phyloP scores from a whole-genome alignment of 2,888 invertebrate genomes.

The Zaprionus bogoriensis region DNA sequence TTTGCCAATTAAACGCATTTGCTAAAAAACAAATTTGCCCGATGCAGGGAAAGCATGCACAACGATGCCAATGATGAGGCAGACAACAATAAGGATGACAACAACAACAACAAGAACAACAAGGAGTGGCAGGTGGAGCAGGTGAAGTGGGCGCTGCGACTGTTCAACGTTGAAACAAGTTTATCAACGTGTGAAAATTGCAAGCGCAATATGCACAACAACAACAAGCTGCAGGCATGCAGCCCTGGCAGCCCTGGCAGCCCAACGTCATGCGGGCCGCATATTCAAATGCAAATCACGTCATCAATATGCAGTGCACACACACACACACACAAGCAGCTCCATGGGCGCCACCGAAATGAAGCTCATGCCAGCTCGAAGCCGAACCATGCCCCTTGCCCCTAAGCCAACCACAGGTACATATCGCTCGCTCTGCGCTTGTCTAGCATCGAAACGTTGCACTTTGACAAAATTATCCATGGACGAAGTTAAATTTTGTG shows the following conservation, averaged over 20 bases:
- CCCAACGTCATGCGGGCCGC: constrained; percentile 42
- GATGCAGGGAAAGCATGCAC: constrained; percentile 4
- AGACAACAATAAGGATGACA: constrained; percentile 34
- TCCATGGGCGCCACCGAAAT: not conserved
- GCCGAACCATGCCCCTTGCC: not conserved
- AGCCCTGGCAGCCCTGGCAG: too few relatives aligned
- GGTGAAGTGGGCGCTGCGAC: constrained; percentile 31
- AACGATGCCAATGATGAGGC: constrained; percentile 45
- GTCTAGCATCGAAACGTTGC: constrained; percentile 54
- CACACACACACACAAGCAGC: constrained; percentile 8
- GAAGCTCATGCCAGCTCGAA: constrained; percentile 1
- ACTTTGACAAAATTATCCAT: constrained; percentile 72
- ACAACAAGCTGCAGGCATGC: too few relatives aligned
- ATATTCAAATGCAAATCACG: constrained; percentile 80
- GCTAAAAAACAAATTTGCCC: constrained; percentile 47
- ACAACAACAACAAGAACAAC: constrained; percentile 22
- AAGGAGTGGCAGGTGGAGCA: constrained; percentile 3
- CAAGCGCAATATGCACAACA: constrained; percentile 56
- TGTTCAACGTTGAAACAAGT: constrained; percentile 68
- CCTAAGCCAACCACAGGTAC: not conserved
- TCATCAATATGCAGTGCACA: constrained; percentile 73
- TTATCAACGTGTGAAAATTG: constrained; percentile 77
- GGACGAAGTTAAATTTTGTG: constrained; percentile 61
- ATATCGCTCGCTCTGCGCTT: constrained; percentile 19
- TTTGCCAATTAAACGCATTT: constrained; percentile 77